Base-by-base conservation (phyloP, 2,797 vertebrate species). In the Pipistrellus nathusii region DNA sequence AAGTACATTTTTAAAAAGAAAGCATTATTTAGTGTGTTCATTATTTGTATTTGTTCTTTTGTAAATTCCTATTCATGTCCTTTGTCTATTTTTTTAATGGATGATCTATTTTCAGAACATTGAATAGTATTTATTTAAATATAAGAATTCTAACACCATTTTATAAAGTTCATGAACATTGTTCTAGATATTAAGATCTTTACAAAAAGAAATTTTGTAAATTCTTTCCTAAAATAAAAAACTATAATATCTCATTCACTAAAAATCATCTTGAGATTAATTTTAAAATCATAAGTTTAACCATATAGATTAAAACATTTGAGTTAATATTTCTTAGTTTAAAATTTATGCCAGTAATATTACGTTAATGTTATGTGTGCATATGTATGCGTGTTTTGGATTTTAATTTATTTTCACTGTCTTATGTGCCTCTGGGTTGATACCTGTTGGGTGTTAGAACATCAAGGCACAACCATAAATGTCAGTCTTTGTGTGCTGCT, bases 401-500 rank as follows among this genome's bases (percentile, higher is more conserved):
- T 93, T 93, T 95, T 59, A 71, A 83, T 78, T 92, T 88, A 71
- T 88, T 86, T 83, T 66, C 35, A 81, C 41, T 80, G 30, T 62
- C 35, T 85, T 88, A 83, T 51, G 30, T 78, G 46, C 41, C 17
- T 66, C 9, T 90, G 41, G 20, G 12, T 82, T 92, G 55, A 66
- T 80, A 91, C 38, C 46, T 91, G 51, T 44, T 93, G 38, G 8
- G 15, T 86, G 48, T 87, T 85, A 81, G 51, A 89, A 89, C 38
- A 88, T 90, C 69, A 94, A 80, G 81, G 55, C 51, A 38, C 20
- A 90, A 68, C 14, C 3, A 5, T 85, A 87, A 77, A 48, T 77
- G 57, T 82, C 53, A 85, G n/a, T 27, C 44, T 93, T 77, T 72
- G 38, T 53, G 41, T 80, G 44, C 48, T 77, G 14, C 32, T 32